Percentiles rank a stretch among this genome's conserved stretches.
phyloP scores from a whole-genome alignment of 2,113 vertebrate genomes.

The human region GRCh38 chr4:95045501-95046000 shows the following conservation, averaged over 20 bases:
- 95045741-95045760: neutral
- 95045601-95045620: neutral
- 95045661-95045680: neutral
- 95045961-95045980: neutral
- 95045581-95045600: neutral
- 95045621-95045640: neutral
- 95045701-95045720: accelerated
- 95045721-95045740: too few species aligned
- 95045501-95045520: neutral
- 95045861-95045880: neutral
- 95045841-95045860: neutral
- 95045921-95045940: neutral
- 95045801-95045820: neutral
- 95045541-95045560: neutral
- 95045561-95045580: neutral
- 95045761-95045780: neutral
- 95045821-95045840: neutral
- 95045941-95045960: neutral
- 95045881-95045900: neutral
- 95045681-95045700: neutral
- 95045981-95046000: neutral
- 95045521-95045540: neutral
- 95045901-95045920: neutral
- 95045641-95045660: accelerated
- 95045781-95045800: neutral